A percentile compares a stretch with the other conserved stretches of the same genome.
phyloP scores from a whole-genome alignment of 2,797 vertebrate species.

The Clarias fuscus region DNA sequence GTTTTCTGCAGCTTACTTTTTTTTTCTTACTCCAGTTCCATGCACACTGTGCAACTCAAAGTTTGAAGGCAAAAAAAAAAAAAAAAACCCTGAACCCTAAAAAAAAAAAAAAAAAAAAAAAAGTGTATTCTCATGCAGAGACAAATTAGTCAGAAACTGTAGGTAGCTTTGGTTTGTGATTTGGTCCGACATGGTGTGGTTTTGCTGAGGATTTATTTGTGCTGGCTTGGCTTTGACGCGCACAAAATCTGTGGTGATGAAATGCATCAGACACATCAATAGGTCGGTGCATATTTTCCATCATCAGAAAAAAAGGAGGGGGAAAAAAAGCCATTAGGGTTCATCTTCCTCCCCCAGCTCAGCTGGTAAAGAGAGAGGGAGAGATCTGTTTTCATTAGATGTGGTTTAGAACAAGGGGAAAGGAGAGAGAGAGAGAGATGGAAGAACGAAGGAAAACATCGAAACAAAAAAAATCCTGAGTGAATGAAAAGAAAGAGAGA shows the following conservation, averaged over 20 bases:
- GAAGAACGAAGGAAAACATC: conserved; percentile 49
- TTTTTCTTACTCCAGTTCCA: not conserved
- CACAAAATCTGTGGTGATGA: conserved; percentile 76
- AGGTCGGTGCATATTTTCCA: conserved; percentile 83
- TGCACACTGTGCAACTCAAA: not conserved
- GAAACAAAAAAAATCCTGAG: not conserved
- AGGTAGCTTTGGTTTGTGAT: conserved; percentile 24
- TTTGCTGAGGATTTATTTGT: conserved; percentile 56
- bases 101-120: not conserved
- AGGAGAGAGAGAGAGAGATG: conserved; percentile 59
- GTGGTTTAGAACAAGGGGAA: conserved; percentile 79
- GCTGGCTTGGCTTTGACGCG: conserved; percentile 67
- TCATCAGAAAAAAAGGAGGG: conserved; percentile 70
- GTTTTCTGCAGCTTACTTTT: not conserved
- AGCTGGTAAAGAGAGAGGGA: conserved; percentile 81
- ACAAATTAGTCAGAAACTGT: conserved; percentile 25
- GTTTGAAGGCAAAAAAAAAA: not conserved
- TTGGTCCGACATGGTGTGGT: conserved; percentile 41
- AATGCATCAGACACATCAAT: conserved; percentile 80
- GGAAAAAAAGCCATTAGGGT: conserved; percentile 81
- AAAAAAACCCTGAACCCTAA: not conserved
- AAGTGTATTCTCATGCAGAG: not conserved
- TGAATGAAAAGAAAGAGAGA: conserved; percentile 50
- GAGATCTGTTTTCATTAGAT: conserved; percentile 84
- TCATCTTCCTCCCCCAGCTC: conserved; percentile 82